Percentiles rank a stretch among this genome's conserved stretches.
phyloP scores from a whole-genome alignment of 2,113 vertebrate genomes.

The Forbesichthys agassizii region DNA sequence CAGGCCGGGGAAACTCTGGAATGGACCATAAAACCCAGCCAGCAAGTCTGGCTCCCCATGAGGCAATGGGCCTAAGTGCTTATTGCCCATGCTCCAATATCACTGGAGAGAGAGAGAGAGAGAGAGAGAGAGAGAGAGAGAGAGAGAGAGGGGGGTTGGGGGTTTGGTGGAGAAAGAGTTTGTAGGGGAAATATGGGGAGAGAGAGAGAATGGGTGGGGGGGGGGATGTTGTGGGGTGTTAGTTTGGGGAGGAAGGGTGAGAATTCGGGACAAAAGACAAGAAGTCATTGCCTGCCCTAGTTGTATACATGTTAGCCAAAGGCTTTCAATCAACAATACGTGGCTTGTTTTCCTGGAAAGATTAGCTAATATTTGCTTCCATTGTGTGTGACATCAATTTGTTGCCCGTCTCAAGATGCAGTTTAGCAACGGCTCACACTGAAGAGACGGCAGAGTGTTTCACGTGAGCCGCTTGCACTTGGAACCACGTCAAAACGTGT shows the following conservation, averaged over 20 bases:
- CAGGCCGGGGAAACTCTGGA: conserved; percentile 68
- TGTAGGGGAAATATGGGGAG: conserved; percentile 19
- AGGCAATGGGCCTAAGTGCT: conserved; percentile 67
- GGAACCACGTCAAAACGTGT: neutral
- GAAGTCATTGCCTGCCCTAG: conserved; percentile 34
- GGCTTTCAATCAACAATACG: conserved; percentile 32
- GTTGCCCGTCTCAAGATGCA: conserved; percentile 10
- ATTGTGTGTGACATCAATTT: neutral
- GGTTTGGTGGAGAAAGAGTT: conserved; percentile 25
- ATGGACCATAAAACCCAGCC: conserved; percentile 72
- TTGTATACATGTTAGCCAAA: conserved; percentile 40
- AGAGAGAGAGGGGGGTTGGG: conserved; percentile 23
- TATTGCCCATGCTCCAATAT: conserved; percentile 70
- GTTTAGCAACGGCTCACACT: neutral
- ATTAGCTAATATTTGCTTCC: conserved; percentile 16
- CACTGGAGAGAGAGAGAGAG: conserved; percentile 44
- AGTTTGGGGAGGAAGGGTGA: conserved; percentile 29
- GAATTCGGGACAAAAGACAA: conserved; percentile 52
- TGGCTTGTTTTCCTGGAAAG: conserved; percentile 14
- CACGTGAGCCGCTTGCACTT: neutral
- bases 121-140: conserved; percentile 6
- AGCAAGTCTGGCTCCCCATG: conserved; percentile 71
- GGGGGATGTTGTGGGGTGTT: conserved; percentile 13
- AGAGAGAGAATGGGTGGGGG: conserved; percentile 28
- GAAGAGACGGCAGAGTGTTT: no score